Evolutionary conservation across 2,888 invertebrate genomes (phyloP).

Genomic region (Eurois occulta): DNA sequence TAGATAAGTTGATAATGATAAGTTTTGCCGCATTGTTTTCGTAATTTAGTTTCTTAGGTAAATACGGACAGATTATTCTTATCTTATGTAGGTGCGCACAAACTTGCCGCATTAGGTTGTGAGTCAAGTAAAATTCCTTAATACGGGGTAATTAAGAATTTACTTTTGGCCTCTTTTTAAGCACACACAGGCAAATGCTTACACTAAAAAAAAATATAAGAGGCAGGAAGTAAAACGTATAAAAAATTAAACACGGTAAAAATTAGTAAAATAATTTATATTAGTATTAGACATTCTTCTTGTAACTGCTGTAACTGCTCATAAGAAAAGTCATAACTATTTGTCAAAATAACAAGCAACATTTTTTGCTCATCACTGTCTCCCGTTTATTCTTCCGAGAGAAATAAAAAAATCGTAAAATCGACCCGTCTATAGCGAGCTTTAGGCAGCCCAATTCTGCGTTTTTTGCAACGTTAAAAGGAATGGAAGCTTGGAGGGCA

Average conservation of each 20-base stretch:
- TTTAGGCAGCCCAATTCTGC: slow-evolving; percentile 55
- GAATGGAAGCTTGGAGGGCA: slow-evolving; percentile 35
- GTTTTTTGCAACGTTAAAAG: slow-evolving; percentile 57
- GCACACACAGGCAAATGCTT: not conserved
- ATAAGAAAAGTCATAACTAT: slow-evolving; percentile 44
- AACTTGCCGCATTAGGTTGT: slow-evolving; percentile 57
- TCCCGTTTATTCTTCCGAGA: slow-evolving; percentile 54
- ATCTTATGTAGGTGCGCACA: slow-evolving; percentile 50
- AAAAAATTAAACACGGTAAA: not conserved
- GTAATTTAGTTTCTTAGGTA: slow-evolving; percentile 65
- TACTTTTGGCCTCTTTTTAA: slow-evolving; percentile 10
- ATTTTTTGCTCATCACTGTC: slow-evolving; percentile 44
- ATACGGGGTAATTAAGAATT: slow-evolving; percentile 18
- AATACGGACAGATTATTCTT: slow-evolving; percentile 61
- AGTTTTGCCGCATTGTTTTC: slow-evolving; percentile 72
- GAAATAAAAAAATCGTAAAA: slow-evolving; percentile 59
- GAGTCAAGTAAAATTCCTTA: slow-evolving; percentile 41
- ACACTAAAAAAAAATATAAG: not conserved
- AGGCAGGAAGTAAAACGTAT: not conserved
- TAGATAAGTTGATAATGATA: slow-evolving; percentile 75
- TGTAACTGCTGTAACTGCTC: slow-evolving; percentile 1
- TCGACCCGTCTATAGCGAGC: slow-evolving; percentile 59
- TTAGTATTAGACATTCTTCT: slow-evolving; percentile 15
- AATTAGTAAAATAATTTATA: slow-evolving; percentile 14
- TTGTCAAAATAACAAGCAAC: slow-evolving; percentile 45